Evolutionary conservation across 2,113 vertebrate genomes (phyloP), one percentile per base, ranked within the genome.

Genomic region (Periophthalmodon schlosseri): DNA sequence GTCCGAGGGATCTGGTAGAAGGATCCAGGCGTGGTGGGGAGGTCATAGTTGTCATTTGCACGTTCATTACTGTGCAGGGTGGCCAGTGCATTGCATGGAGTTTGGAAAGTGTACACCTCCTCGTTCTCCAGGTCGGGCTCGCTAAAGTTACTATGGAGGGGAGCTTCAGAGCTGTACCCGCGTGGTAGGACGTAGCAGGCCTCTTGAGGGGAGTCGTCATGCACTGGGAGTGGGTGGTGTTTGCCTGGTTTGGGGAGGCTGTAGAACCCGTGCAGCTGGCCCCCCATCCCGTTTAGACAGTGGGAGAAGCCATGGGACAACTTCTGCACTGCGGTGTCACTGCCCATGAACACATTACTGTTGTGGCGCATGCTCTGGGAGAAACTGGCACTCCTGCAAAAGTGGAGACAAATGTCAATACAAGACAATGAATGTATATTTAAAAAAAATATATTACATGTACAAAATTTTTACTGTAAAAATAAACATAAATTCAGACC

Each of bases 1-100:
- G 96, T 95, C 87, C 96, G 92, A 9, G 98, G 97, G 78, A 95
- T 97, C 94, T 99, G 97, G 89, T 99, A 99, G 89, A 96, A 79
- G 0, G 96, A 98, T 24, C 95, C 92, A 0, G 97, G 96, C 4
- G 96, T 92, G 20, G 93, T 91, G 0, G 96, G 96, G 46, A 95
- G 82, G 16, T 98, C 97, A 0, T 96, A 96, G 73, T 97, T 96
- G 90, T 99, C 98, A 0, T 94, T 89, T 5, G 95, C 68, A 0
- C 91, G 89, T 20, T 88, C 92, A 5, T 79, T 87, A 61, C 68
- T 72, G 33, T 96, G 95, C 79, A 76, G 52, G 50, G 81, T 73
- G 84, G 97, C 96, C 9, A 97, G 94, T 57, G 96, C 80, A 75
- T 96, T 98, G 90, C 93, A 97, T 63, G 98, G 97, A 0, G 94